Base-by-base conservation (phyloP, 1,140 invertebrate genomes). In the Drosophila jambulina region DNA sequence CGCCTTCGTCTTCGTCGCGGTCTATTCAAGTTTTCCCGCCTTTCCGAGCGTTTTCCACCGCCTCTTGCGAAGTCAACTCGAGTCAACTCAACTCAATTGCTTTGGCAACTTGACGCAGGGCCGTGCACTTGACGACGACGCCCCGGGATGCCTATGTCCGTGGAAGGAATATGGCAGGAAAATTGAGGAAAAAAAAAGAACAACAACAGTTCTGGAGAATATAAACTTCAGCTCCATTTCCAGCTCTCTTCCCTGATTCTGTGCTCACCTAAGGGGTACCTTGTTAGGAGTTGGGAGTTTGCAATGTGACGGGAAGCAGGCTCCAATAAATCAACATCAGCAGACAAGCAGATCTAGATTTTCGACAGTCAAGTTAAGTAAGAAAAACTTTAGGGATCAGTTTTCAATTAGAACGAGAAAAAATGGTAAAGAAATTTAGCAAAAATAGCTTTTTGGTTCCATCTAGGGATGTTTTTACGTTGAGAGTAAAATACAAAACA, bases 101-200 rank as follows among this genome's bases (percentile, higher is more conserved):
- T 63, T 78, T 78, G 76, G 75, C 76, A 78, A 78, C 76, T 78
- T 63, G 75, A 78, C 64, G 64, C 63, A 36, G 75, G 75, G 75
- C 75, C 43, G 49, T 78, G 75, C 75, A 78, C 75, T 78, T 78
- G 75, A 78, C 74, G 72, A 61, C 23, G 65, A 51, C 56, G 74
- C 56, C 63, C 57, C 46, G 57, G 64, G 46, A 67, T 54, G 74
- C 75, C 54, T n/a, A 57, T 53, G 54, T 29, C 42, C 25, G 15
- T 25, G 23, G 3, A 60, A 15, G 23, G 19, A 62, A 56, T 56
- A 56, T 56, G n/a, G 29, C 15, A 48, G 32, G n/a, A 48, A 32
- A 36, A 48, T 19, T 15, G 15, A 10, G n/a, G 34, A 59, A 62
- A 64, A 63, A 23, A 75, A 21, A 42, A 43, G 42, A 75, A 36